Percentiles rank a stretch among this genome's conserved stretches.
Evolutionary conservation across 2,888 invertebrate genomes (phyloP).

Genomic region (Eustalomyia histrio): DNA sequence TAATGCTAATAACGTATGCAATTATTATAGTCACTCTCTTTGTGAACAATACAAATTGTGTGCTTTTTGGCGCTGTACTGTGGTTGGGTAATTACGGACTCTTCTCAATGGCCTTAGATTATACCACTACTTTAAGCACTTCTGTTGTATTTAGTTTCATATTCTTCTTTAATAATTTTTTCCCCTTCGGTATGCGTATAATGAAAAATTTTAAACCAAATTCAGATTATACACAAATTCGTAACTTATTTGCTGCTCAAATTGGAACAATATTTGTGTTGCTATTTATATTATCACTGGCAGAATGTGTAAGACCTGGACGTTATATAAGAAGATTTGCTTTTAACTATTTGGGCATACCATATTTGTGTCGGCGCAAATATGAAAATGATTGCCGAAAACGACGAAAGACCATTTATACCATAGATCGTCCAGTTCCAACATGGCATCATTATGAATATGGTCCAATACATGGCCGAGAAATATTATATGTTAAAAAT

Average conservation of each 20-base stretch:
- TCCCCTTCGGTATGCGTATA: conserved; percentile 69
- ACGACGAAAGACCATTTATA: neutral
- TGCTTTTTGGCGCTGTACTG: conserved; percentile 67
- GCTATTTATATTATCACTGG: conserved; percentile 46
- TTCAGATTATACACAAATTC: conserved; percentile 9
- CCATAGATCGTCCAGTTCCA: conserved; percentile 31
- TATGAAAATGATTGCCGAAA: neutral
- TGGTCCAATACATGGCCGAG: conserved; percentile 68
- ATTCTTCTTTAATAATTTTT: conserved; percentile 71
- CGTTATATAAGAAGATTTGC: conserved; percentile 64
- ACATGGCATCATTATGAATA: conserved; percentile 71
- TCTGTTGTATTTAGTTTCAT: conserved; percentile 66
- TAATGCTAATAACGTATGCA: conserved; percentile 69
- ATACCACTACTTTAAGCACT: conserved; percentile 60
- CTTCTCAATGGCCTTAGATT: conserved; percentile 69
- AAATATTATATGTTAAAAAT: conserved; percentile 67
- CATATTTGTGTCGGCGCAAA: neutral
- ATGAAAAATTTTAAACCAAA: conserved; percentile 42
- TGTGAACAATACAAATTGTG: conserved; percentile 62
- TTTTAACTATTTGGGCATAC: conserved; percentile 38
- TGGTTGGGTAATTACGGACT: conserved; percentile 72
- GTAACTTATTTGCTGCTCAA: conserved; percentile 2
- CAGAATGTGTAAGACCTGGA: conserved; percentile 68
- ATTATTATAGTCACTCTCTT: conserved; percentile 69
- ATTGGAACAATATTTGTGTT: conserved; percentile 49